phyloP scores from a whole-genome alignment of 2,797 vertebrate genomes.

The Fistularia tabacaria region DNA sequence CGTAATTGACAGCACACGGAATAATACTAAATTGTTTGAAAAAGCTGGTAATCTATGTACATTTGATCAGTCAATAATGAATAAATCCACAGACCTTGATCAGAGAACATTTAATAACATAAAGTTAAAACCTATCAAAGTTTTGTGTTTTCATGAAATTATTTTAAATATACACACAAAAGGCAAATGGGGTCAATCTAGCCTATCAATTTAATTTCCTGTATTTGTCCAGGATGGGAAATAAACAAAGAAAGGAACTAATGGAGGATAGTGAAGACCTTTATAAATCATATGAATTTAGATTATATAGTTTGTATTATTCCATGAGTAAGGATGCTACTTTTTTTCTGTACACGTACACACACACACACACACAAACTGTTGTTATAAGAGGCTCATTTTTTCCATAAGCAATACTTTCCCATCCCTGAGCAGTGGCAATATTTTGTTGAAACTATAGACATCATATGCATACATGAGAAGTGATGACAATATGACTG shows the following conservation, averaged over 20 bases:
- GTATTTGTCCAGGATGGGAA: not conserved
- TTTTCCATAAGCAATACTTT: conserved; percentile 53
- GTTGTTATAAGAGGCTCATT: conserved; percentile 12
- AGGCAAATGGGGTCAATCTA: not conserved
- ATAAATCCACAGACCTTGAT: no score
- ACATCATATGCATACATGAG: conserved; percentile 71
- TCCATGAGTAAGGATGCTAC: conserved; percentile 8
- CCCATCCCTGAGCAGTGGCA: conserved; percentile 56
- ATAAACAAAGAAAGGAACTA: conserved; percentile 11
- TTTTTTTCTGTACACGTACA: conserved; percentile 1
- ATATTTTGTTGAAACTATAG: conserved; percentile 59
- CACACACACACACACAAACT: conserved; percentile 4
- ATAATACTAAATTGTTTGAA: no score
- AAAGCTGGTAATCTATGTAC: no score
- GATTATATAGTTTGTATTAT: conserved; percentile 4
- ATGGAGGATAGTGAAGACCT: not conserved
- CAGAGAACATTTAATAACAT: no score
- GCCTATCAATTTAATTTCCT: not conserved
- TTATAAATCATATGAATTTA: not conserved
- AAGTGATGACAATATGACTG: conserved; percentile 67
- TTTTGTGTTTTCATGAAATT: no score
- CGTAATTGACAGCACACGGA: no score
- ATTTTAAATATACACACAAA: no score
- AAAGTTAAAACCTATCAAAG: no score
- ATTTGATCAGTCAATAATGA: no score